These are phyloP conservation scores for Penaeus indicus DNA, from an alignment of 1,140 invertebrate species.

Conservation along the genomic window DNA sequence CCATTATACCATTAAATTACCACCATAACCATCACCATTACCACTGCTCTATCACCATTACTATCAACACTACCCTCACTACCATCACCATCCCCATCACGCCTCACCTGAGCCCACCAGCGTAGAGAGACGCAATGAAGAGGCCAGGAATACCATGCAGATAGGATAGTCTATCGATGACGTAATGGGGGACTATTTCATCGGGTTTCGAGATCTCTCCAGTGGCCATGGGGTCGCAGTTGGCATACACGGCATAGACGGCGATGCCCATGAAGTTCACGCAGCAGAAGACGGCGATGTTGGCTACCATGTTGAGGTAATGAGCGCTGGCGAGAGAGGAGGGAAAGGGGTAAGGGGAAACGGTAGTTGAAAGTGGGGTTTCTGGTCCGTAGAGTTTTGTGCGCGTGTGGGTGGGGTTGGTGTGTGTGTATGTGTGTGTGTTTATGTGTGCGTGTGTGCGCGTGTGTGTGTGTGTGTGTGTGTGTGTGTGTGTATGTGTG, in stretches of 20 bases:
- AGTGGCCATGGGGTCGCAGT: conserved; percentile 67
- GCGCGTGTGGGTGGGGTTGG: background rate
- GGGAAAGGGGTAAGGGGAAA: background rate
- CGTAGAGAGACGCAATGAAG: conserved; percentile 69
- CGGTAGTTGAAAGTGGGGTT: background rate
- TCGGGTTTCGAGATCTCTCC: conserved; percentile 67
- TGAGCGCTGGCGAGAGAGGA: conserved; percentile 8
- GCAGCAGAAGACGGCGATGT: conserved; percentile 57
- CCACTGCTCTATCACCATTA: too few species aligned
- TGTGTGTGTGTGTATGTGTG: too few species aligned
- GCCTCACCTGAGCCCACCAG: conserved; percentile 66
- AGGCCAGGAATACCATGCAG: conserved; percentile 69
- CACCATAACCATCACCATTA: too few species aligned
- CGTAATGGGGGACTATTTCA: conserved; percentile 69
- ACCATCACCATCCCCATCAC: background rate
- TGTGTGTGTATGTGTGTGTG: background rate
- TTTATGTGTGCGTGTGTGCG: too few species aligned
- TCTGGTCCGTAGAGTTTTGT: too few species aligned
- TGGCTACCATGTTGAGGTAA: conserved; percentile 58
- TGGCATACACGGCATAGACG: conserved; percentile 67
- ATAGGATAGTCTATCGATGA: conserved; percentile 66
- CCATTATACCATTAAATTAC: background rate
- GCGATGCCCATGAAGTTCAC: conserved; percentile 66
- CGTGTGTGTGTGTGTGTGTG: too few species aligned
- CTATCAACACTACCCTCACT: background rate